A percentile compares a stretch with the other conserved stretches of the same genome.
These are phyloP conservation scores for Harpalus rubripes DNA, from an alignment of 2,888 invertebrate genomes.

Conservation along the genomic window DNA sequence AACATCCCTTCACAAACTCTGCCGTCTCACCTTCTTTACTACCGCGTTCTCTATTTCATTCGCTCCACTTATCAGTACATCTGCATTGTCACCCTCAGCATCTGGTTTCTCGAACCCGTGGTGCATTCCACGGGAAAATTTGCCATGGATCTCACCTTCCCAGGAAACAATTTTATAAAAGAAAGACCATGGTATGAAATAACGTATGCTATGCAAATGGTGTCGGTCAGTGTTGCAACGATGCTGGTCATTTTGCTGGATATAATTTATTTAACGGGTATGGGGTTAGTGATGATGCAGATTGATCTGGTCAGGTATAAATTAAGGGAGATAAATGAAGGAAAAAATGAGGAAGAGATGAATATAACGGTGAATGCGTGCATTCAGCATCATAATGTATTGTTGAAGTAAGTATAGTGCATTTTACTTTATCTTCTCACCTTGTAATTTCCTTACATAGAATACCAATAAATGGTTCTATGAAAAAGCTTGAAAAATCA, in stretches of 20 bases:
- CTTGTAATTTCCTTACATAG: no score
- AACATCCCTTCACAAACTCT: not conserved
- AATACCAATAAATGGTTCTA: no score
- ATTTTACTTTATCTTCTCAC: no score
- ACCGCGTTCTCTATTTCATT: not conserved
- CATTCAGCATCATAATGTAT: not conserved
- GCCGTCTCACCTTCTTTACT: not conserved
- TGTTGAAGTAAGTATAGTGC: not conserved
- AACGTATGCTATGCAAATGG: not conserved
- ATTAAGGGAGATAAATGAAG: not conserved
- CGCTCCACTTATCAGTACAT: not conserved
- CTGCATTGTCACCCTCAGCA: not conserved
- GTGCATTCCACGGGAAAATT: not conserved
- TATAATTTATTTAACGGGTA: not conserved
- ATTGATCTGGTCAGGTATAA: not conserved
- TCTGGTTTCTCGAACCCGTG: slow-evolving; percentile 3
- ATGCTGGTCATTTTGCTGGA: not conserved
- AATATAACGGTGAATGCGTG: not conserved
- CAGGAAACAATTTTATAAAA: not conserved
- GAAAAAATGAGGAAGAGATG: not conserved
- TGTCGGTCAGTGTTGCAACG: not conserved
- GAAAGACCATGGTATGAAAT: not conserved
- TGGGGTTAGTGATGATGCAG: not conserved
- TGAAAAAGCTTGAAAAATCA: no score
- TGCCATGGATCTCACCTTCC: not conserved